Conservation (phyloP, 2,888 invertebrate species). For the Oasisia sp. region DNA sequence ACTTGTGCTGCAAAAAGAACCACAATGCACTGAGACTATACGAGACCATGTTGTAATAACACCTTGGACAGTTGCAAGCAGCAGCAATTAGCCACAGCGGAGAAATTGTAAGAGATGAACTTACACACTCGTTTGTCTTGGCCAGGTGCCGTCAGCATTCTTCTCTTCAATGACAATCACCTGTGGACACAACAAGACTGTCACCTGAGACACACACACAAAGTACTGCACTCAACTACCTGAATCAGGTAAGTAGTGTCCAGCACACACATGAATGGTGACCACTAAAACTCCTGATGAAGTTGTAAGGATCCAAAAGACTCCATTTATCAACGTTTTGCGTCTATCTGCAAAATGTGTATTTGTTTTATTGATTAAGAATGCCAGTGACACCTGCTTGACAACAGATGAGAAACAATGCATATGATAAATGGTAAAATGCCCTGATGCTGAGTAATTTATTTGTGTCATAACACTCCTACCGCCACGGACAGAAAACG, state of each 20-base stretch:
- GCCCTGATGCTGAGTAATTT: background rate
- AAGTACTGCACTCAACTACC: background rate
- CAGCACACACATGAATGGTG: background rate
- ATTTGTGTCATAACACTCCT: background rate
- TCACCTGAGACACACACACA: background rate
- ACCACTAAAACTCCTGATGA: no score
- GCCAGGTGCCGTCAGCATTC: slow-evolving; percentile 68
- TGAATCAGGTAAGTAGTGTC: background rate
- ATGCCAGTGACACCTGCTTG: no score
- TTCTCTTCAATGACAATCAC: slow-evolving; percentile 66
- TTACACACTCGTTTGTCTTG: slow-evolving; percentile 54
- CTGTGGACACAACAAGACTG: slow-evolving; percentile 37
- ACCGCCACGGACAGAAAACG: no score
- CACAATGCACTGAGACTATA: no score
- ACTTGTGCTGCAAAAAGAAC: background rate
- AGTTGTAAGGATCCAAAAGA: no score
- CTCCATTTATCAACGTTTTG: no score
- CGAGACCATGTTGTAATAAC: no score
- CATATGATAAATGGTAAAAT: background rate
- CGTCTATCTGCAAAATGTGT: no score
- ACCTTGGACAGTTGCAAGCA: no score
- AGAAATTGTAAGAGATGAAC: background rate
- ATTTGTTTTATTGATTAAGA: background rate
- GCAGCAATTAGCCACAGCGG: no score
- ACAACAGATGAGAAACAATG: no score